Evolutionary conservation across 35 echinoderm and acorn worm genomes (phyloP).

Genomic region (Hemicentrotus pulcherrimus): DNA sequence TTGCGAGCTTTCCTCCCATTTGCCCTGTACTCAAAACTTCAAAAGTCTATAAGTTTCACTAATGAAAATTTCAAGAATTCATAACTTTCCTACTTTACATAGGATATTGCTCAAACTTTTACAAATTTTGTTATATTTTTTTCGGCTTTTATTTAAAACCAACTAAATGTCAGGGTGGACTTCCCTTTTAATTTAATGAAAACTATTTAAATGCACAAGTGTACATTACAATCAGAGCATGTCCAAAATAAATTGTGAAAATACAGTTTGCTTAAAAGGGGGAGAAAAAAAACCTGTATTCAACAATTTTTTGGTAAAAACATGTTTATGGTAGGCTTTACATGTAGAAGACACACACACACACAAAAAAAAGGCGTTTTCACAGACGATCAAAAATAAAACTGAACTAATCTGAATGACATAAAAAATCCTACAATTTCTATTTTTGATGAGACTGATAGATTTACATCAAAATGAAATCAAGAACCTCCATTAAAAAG

Average conservation of each 20-base stretch:
- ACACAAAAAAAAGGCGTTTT: background rate
- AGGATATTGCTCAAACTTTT: too few species aligned
- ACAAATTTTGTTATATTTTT: too few species aligned
- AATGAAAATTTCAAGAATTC: too few species aligned
- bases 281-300: background rate
- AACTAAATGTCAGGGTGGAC: too few species aligned
- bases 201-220: too few species aligned
- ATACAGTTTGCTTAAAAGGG: background rate
- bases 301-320: background rate
- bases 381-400: background rate
- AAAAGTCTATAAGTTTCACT: too few species aligned
- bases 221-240: background rate
- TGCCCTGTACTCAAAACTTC: too few species aligned
- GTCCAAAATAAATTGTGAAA: background rate
- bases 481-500: too few species aligned
- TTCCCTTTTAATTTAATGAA: too few species aligned
- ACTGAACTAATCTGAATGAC: background rate
- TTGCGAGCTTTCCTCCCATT: too few species aligned
- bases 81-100: too few species aligned
- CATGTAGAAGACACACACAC: background rate
- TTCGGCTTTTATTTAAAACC: too few species aligned
- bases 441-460: background rate
- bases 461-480: background rate
- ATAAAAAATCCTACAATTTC: background rate
- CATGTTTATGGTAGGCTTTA: background rate